Evolutionary conservation across 2,113 vertebrate species (phyloP), one percentile per base, ranked within the genome.

Genomic region (Mustela lutreola): DNA sequence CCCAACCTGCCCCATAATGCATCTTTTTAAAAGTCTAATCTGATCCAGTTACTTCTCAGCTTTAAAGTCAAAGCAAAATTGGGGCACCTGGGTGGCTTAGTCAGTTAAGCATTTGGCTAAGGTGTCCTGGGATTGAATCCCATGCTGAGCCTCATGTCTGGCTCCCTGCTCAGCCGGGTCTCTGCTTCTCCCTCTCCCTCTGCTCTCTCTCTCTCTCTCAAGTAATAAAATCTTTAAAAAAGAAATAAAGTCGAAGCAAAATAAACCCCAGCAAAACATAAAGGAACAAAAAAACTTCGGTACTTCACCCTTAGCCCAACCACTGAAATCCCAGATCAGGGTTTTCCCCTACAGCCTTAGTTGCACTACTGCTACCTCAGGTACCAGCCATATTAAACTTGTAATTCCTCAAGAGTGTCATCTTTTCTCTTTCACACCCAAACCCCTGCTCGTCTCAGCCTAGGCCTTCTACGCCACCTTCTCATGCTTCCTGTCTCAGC

Each of bases 1-100:
- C 71, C 18, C 16, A 80, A 36, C 50, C 62, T 87, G 58, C 28
- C 87, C 50, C 56, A 70, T 53, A 87, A 36, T 56, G 33, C 26
- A 36, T 83, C 7, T 88, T 97, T 81, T 81, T 80, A 63, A 84
- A 89, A 18, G 33, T 7, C 78, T 95, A 33, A 88, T 78, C 31
- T 24, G 4, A 79, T 39, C 50, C 76, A 79, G 19, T 89, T 88
- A 53, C 58, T 75, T 91, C 5, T 48, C 18, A 67, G 48, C n/a
- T 86, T 73, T 85, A 82, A 94, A 75, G 73, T 82, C 8, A 82
- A 90, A 48, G 39, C 42, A 95, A 84, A 70, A 33, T 16, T 65
- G 63, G 63, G 63, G 14, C 14, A 11, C 31, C 31, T 65, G 28
- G 31, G 31, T 31, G 31, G 28, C 63, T 65, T 5, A 65, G 63